Base-by-base conservation (phyloP, 2,797 vertebrate genomes). In the Bovichtus diacanthus region DNA sequence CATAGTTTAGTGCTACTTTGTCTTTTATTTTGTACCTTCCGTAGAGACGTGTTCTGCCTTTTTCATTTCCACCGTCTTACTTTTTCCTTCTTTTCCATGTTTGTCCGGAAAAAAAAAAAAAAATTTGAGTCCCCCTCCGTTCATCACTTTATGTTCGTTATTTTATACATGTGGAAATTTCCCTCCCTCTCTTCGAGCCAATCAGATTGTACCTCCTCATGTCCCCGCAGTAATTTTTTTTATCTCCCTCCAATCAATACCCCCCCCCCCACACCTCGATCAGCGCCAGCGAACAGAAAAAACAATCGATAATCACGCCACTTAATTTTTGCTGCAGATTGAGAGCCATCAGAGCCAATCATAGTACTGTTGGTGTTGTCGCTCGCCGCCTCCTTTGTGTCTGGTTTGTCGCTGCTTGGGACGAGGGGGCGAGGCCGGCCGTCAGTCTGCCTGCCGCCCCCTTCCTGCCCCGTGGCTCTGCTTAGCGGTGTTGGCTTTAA, bases 331-430 rank as follows among this genome's bases (percentile, higher is more conserved):
- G 61, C 86, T 88, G 89, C 86, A 88, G 92, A 94, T 84, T 88
- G 81, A 92, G 83, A 87, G 73, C 88, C 84, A 81, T 86, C 88
- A 86, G 86, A 90, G 80, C 89, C 91, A 84, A 94, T 95, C 83
- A 83, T 94, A 97, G 97, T 98, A 97, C 97, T 97, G 97, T 98
- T 98, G 97, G 97, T 97, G 96, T 97, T 96, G 96, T 96, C 95
- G 94, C 95, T 93, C 95, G 90, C 92, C 93, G 90, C 93, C 93
- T 93, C 87, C 92, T 93, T 78, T 86, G 81, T 95, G 90, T 92
- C 82, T 93, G 92, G 91, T 94, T 92, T 88, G 89, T 88, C 77
- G 90, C 88, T 92, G 88, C 89, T 92, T 87, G 69, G 81, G 85
- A 44, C 6, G 38, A 41, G 43, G 73, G 59, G 80, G 80, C 16